Conservation (phyloP, 2,888 invertebrate genomes). For the Nomada goodeniana region DNA sequence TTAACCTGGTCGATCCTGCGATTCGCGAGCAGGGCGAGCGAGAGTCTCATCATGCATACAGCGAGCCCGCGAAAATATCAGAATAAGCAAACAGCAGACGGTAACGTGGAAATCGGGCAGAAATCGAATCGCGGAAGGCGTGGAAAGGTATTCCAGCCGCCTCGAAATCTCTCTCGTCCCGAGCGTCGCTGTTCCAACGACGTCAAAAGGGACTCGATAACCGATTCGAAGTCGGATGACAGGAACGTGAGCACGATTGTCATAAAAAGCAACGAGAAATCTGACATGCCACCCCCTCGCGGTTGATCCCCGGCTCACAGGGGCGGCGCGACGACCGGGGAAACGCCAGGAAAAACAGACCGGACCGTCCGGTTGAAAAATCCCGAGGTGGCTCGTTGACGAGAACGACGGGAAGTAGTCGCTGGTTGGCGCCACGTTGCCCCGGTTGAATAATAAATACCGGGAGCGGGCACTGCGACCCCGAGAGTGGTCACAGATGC, state of each 20-base stretch:
- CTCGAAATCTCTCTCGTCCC: neutral
- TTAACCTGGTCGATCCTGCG: too few species aligned
- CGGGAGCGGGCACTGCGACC: constrained; percentile 68
- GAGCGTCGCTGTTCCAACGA: constrained; percentile 1
- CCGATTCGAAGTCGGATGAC: constrained; percentile 1
- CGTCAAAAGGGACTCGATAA: constrained; percentile 33
- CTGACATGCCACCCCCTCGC: neutral
- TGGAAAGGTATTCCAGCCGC: neutral
- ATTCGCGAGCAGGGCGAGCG: too few species aligned
- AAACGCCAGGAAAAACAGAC: constrained; percentile 12
- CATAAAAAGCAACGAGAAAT: constrained; percentile 33
- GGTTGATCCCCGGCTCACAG: neutral
- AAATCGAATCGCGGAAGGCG: neutral
- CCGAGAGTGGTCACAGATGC: constrained; percentile 76
- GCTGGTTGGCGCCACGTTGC: constrained; percentile 53
- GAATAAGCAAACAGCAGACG: neutral
- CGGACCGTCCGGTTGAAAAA: constrained; percentile 37
- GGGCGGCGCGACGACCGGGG: neutral
- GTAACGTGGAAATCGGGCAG: neutral
- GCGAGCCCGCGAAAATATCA: neutral
- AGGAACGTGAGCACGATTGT: neutral
- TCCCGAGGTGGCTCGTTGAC: constrained; percentile 40
- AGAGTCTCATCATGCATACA: neutral
- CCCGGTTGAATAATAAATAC: constrained; percentile 75
- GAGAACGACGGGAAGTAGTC: constrained; percentile 31